These are phyloP conservation scores for Coryphaenoides rupestris DNA, from an alignment of 2,113 vertebrate species.

Conservation along the genomic window DNA sequence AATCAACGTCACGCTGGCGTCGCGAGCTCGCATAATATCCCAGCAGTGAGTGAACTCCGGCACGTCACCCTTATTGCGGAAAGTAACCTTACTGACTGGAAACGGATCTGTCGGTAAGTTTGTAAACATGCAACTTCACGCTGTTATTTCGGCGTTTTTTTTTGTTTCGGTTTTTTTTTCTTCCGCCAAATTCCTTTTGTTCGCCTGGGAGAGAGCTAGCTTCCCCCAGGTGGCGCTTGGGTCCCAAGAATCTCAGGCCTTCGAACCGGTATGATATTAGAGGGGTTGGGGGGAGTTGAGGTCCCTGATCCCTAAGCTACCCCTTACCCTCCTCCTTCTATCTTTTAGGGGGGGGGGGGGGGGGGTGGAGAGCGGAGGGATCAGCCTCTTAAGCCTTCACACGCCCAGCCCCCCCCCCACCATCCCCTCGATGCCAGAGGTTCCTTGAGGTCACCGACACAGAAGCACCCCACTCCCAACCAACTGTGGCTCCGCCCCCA, in stretches of 20 bases:
- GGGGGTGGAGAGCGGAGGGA: no score
- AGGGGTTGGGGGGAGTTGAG: conserved; percentile 32
- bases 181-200: conserved; percentile 20
- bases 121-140: conserved; percentile 2
- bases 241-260: conserved; percentile 23
- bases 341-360: no score
- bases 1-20: conserved; percentile 29
- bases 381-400: conserved; percentile 57
- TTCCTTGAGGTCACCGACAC: conserved; percentile 64
- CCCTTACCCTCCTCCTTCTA: conserved; percentile 18
- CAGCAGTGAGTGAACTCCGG: conserved; percentile 43
- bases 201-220: conserved; percentile 7
- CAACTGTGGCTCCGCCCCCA: neutral
- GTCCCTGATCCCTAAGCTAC: conserved; percentile 48
- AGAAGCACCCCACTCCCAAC: conserved; percentile 33
- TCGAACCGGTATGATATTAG: conserved; percentile 21
- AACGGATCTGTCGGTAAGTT: no score
- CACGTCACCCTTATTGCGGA: conserved; percentile 45
- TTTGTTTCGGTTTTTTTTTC: no score
- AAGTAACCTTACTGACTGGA: conserved; percentile 35
- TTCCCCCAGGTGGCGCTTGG: conserved; percentile 45
- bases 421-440: conserved; percentile 53
- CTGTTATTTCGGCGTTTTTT: no score
- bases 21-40: conserved; percentile 4
- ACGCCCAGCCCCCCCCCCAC: conserved; percentile 21